Percentiles rank a stretch among this genome's conserved stretches.
These are phyloP conservation scores for Arion vulgaris DNA, from an alignment of 1,140 invertebrate species.

Conservation along the genomic window DNA sequence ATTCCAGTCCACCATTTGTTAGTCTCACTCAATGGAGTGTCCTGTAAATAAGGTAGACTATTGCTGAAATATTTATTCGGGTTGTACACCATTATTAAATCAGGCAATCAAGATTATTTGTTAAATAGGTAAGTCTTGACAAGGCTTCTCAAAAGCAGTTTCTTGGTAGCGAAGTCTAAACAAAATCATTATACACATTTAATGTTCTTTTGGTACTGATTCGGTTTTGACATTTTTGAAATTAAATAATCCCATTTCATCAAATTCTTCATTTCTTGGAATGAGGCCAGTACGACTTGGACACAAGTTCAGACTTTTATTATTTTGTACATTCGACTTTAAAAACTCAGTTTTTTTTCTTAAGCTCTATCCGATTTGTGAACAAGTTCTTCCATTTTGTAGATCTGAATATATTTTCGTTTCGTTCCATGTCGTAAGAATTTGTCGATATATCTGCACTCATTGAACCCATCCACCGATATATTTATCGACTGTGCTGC, in stretches of 20 bases:
- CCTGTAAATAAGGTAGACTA: slow-evolving; percentile 1
- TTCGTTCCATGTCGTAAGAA: slow-evolving; percentile 23
- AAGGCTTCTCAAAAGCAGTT: neutral
- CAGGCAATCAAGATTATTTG: neutral
- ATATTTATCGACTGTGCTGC: slow-evolving; percentile 18
- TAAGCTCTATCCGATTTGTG: neutral
- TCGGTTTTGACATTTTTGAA: neutral
- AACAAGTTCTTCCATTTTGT: neutral
- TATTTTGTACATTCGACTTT: neutral
- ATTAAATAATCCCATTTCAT: neutral
- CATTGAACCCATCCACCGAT: slow-evolving; percentile 4
- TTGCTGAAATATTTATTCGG: slow-evolving; percentile 6
- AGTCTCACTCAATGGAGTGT: neutral
- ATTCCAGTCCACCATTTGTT: neutral
- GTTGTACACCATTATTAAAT: neutral
- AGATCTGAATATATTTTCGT: neutral
- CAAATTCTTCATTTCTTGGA: neutral
- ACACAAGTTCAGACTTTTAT: neutral
- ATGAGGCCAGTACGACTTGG: neutral
- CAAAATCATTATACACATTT: neutral
- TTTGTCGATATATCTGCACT: slow-evolving; percentile 37
- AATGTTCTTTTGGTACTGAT: neutral
- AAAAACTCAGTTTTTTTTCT: neutral
- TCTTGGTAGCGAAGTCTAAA: neutral
- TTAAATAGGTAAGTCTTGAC: neutral